Evolutionary conservation across 2,113 vertebrate species (phyloP), one percentile per base, ranked within the genome.

Genomic region (Psammodynastes pulverulentus): DNA sequence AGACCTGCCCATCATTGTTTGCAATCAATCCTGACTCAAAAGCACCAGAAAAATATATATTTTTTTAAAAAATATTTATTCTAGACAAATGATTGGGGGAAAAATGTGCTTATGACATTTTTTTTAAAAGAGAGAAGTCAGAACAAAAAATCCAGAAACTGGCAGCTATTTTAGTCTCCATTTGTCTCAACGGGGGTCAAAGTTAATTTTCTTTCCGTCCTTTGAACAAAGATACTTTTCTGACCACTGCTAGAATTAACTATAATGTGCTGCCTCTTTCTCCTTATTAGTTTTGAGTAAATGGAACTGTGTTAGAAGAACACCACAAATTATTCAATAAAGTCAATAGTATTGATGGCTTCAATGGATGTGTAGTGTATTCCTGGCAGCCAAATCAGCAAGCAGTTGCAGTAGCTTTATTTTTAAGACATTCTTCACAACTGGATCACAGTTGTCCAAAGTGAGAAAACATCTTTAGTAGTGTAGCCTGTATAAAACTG

Each of bases 401-500:
- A 93, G 0, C 0, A 43, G 26, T 5, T 92, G 94, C 34, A 34
- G 53, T 52, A 89, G 79, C 15, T 89, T 86, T 62, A 48, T 89
- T 93, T 29, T 45, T 29, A 88, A 49, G 1, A 24, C 56, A 88
- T 19, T 0, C 0, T 51, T 5, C 90, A 85, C 2, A 43, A 13
- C 39, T 34, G 39, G 72, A 29, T 43, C 86, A 17, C 4, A 48
- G 1, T 85, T 92, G 91, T 43, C 26, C 90, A 52, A 86, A 23
- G 13, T 0, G 0, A 46, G 2, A 93, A 7, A 90, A 93, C 46
- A 1, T 91, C 6, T 4, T 43, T 45, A 1, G 0, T 29, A 24
- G 0, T 0, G 0, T 52, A 58, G 51, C 88, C 17, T 52, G 0
- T 0, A 0, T 26, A 90, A 86, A 0, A 52, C 6, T 90, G 21